Conservation (phyloP, 1,140 invertebrate species). For the Mya arenaria region DNA sequence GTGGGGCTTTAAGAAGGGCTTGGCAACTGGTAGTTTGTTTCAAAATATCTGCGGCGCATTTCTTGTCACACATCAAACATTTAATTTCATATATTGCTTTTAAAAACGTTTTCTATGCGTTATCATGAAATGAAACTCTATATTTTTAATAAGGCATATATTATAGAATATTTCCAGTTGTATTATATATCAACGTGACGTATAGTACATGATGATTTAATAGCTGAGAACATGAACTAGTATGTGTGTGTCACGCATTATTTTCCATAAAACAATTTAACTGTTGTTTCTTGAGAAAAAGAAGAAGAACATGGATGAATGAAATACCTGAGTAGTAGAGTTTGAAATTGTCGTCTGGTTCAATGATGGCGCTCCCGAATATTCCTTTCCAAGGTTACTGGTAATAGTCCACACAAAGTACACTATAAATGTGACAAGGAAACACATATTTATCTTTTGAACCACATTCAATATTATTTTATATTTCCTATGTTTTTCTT, state of each 20-base stretch:
- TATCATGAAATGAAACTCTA: too few species aligned
- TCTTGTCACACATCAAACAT: too few species aligned
- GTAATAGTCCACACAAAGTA: constrained; percentile 48
- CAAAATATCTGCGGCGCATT: too few species aligned
- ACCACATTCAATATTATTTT: constrained; percentile 31
- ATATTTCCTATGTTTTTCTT: constrained; percentile 21
- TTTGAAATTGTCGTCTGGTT: constrained; percentile 6
- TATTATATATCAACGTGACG: background rate
- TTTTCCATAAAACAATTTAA: background rate
- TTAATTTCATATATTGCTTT: too few species aligned
- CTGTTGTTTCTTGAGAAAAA: background rate
- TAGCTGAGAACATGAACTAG: background rate
- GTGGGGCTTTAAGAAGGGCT: too few species aligned
- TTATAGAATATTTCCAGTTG: background rate
- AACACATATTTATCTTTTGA: constrained; percentile 49
- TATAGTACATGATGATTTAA: background rate
- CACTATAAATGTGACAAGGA: constrained; percentile 42
- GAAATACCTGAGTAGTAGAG: background rate
- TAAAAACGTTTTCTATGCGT: too few species aligned
- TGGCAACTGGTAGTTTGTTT: too few species aligned
- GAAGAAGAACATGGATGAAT: background rate
- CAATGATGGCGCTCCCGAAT: background rate
- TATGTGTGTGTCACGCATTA: background rate
- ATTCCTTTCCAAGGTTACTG: constrained; percentile 4
- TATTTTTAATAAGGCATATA: background rate